A percentile compares a stretch with the other conserved stretches of the same genome.
phyloP scores from a whole-genome alignment of 2,113 vertebrate genomes.

The Ctenodactylus gundi region DNA sequence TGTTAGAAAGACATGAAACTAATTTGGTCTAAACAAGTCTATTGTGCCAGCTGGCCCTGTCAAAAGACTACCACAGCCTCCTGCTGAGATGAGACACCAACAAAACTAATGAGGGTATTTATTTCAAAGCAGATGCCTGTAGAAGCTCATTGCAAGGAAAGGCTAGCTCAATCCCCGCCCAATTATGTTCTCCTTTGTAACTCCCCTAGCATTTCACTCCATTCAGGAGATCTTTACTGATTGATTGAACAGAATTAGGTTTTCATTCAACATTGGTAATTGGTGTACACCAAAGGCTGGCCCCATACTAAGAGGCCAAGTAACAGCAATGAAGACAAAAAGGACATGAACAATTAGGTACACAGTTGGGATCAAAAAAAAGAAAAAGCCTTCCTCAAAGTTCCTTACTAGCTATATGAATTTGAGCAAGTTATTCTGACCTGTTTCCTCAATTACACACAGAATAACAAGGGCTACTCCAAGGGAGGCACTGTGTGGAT shows the following conservation, averaged over 20 bases:
- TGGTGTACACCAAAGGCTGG: background rate
- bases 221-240: background rate
- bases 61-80: conserved; percentile 20
- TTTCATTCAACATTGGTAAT: background rate
- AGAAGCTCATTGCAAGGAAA: conserved; percentile 63
- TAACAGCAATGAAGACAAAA: conserved; percentile 10
- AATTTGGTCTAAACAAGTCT: conserved; percentile 52
- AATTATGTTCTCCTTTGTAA: conserved; percentile 17
- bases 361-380: background rate
- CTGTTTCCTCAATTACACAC: background rate
- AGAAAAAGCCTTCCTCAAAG: background rate
- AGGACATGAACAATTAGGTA: background rate
- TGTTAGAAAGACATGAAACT: conserved; percentile 53
- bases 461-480: background rate
- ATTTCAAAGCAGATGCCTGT: conserved; percentile 58
- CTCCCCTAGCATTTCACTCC: background rate
- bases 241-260: background rate
- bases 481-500: background rate
- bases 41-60: conserved; percentile 42
- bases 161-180: conserved; percentile 42
- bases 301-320: background rate
- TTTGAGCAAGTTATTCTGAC: background rate
- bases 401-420: background rate
- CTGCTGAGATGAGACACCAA: background rate
- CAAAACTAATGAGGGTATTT: conserved; percentile 56